Base-by-base conservation (phyloP, 1,140 invertebrate genomes). In the Mycetomoellerius zeteki region DNA sequence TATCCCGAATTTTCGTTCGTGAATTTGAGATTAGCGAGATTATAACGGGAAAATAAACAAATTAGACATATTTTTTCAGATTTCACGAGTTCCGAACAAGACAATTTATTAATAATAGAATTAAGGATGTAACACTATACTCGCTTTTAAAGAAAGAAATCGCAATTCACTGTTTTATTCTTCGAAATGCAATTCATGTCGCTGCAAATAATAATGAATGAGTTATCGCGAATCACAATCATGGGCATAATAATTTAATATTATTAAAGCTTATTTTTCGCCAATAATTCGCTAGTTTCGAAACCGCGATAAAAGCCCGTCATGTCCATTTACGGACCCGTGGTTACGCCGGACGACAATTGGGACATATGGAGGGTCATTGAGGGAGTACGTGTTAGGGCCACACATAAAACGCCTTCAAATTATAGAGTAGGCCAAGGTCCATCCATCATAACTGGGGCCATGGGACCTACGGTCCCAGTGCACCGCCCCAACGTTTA, bases 361-460 rank as follows among this genome's bases (percentile, higher is more conserved):
- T 71, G 85, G 75, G 81, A 90, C 90, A 89, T 89, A 88, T 77
- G 88, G 85, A 82, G 52, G 76, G 80, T 88, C 77, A 87, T 89
- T 86, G 87, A 62, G 69, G 75, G 86, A 77, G 89, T 91, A 89
- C 92, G 92, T 91, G 93, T 94, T 92, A 93, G 92, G 94, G 89
- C 92, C 92, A 94, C 92, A 94, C 93, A 94, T 93, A 94, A 95
- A 95, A 95, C 95, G 94, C 94, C 93, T 94, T 91, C 75, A 95
- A 95, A 95, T 95, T 95, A 95, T 92, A 95, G 94, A 92, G 90
- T 95, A 91, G 69, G 89, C 92, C 91, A 89, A 72, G 89, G 90
- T 92, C 92, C 94, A 95, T 95, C 94, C 94, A 95, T 95, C 94
- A 95, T 78, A 87, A 86, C 86, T 82, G 90, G 90, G 90, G 89